A percentile compares a stretch with the other conserved stretches of the same genome.
phyloP scores from a whole-genome alignment of 2,888 invertebrate species.

The Drosophila testacea region DNA sequence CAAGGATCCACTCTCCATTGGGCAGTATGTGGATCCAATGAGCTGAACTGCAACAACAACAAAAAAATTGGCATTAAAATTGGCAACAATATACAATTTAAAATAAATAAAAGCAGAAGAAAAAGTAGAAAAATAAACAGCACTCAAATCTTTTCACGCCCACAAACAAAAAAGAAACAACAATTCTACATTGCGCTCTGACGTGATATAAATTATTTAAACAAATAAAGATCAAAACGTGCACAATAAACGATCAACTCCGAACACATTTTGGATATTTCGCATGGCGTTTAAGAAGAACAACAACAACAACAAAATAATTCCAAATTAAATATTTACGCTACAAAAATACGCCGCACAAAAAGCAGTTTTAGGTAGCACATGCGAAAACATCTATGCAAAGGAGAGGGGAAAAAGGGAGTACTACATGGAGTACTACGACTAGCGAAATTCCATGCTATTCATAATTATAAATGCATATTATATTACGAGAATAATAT shows the following conservation, averaged over 20 bases:
- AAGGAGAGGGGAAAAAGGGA: neutral
- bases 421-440: constrained; percentile 10
- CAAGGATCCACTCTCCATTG: constrained; percentile 87
- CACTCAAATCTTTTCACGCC: constrained; percentile 52
- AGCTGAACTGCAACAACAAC: constrained; percentile 78
- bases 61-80: constrained; percentile 3
- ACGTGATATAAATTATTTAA: constrained; percentile 70
- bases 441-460: constrained; percentile 9
- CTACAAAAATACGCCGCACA: constrained; percentile 46
- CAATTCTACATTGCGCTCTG: constrained; percentile 5
- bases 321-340: constrained; percentile 64
- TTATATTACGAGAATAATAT: constrained; percentile 9
- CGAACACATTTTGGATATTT: constrained; percentile 45
- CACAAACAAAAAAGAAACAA: constrained; percentile 30
- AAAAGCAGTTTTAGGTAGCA: constrained; percentile 34
- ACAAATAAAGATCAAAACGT: constrained; percentile 50
- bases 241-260: constrained; percentile 56
- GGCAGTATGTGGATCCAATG: constrained; percentile 84
- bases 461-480: constrained; percentile 29
- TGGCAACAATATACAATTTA: constrained; percentile 26
- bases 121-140: constrained; percentile 27
- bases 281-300: constrained; percentile 27
- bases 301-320: constrained; percentile 24
- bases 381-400: constrained; percentile 23
- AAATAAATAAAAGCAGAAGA: constrained; percentile 4